Base-by-base conservation (phyloP, 2,113 vertebrate genomes). In the Ptyas mucosa region DNA sequence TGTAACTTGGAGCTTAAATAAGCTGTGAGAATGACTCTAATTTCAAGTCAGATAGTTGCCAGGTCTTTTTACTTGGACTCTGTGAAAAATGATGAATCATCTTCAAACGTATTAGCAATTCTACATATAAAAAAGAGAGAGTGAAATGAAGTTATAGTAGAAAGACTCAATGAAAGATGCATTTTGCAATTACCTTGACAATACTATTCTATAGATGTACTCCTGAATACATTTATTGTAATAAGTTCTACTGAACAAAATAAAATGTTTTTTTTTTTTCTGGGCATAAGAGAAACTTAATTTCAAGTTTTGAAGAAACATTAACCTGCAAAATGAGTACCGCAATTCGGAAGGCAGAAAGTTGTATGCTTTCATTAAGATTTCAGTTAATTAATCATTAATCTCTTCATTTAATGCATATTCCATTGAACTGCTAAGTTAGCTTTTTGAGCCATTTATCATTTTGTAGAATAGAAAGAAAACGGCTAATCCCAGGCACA, bases 381-480 rank as follows among this genome's bases (percentile, higher is more conserved):
- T 92, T 85, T 92, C 91, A 87, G 57, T 92, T 96, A 96, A 95
- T 96, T 95, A 96, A 96, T 93, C 49, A 94, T 94, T 96, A 96
- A 96, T 96, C 12, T 97, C 81, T 93, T 95, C 0, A 91, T 96
- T 96, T 97, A 94, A 58, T 94, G 58, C 89, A 94, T 94, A 39
- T 92, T 34, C 93, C 93, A 92, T 93, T 86, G 93, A 94, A 97
- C 96, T 96, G 96, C 39, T 93, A 87, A 95, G 86, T 51, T 92
- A 94, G 93, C 93, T 95, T 95, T 95, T 93, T 92, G 46, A 95
- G 52, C 92, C 0, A 96, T 97, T 96, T 95, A 94, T 96, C 93
- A 96, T 94, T 95, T 81, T 96, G 94, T 91, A 18, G 43, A 95
- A 96, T 96, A 96, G 96, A 91, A 97, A 95, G 89, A 96, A 95